Base-by-base conservation (phyloP, 2,113 vertebrate species). In the Oenanthe oenanthe region DNA sequence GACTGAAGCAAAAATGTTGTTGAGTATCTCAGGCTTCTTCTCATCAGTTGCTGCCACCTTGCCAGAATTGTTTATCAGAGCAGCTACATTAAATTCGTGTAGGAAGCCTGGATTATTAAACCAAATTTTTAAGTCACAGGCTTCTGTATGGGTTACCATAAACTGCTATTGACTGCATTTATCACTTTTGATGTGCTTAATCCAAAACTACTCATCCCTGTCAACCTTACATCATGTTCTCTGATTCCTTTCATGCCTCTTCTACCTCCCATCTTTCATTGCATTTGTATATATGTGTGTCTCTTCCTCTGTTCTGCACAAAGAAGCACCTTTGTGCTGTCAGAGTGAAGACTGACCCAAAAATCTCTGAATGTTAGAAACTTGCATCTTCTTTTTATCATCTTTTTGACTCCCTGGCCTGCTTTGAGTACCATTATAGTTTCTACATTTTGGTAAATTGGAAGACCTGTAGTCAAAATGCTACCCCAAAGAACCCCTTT, bases 261-360 rank as follows among this genome's bases (percentile, higher is more conserved):
- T 66, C 58, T 34, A 38, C 1, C 4, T 17, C 3, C 0, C 2
- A 21, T 26, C 29, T 57, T 66, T 47, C 3, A 2, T 4, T 57
- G 29, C 4, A 17, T 67, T 77, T 81, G 3, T 58, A 2, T 42
- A 50, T 26, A 21, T 54, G 17, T 31, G 7, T 50, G 12, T 88
- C 24, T 42, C 22, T 81, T 73, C 18, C 20, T 51, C 29, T 75
- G 1, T 17, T 77, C 68, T 86, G 38, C 31, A 38, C 4, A 86
- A 31, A 88, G 38, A 54, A 81, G 5, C 3, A 32, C 4, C 22
- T 79, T 65, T 0, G 0, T 68, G 45, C 20, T 63, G 34, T 29
- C n/a, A 53, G 10, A 62, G 6, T 45, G 62, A 92, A 45, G 17
- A 50, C 22, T 53, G 8, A 53, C 2, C 4, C 42, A 61, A 89